Base-by-base conservation (phyloP, 2,888 invertebrate genomes). In the Eupithecia insigniata region DNA sequence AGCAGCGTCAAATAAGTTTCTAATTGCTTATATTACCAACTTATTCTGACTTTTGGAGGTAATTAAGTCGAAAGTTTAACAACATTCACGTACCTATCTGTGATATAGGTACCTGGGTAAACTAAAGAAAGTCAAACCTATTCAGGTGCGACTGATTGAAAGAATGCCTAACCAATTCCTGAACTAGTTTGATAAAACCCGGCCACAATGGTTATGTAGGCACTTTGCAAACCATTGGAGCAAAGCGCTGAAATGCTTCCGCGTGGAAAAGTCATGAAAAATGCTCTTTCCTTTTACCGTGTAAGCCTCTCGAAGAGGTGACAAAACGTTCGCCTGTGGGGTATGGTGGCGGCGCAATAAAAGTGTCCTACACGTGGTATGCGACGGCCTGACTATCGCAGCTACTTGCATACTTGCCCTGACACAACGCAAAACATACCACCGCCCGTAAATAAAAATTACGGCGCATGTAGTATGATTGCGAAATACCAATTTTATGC, bases 1-100 rank as follows among this genome's bases (percentile, higher is more conserved):
- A 90, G 91, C 89, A 91, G 91, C 92, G 90, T 92, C 92, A 93
- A 94, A 93, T 93, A 94, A 94, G 92, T 93, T 94, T 93, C 92
- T 94, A 93, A 93, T 94, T 94, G 92, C 93, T 93, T 93, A 92
- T 92, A 93, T 93, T 94, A 93, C 92, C 92, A 92, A 92, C 91
- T 93, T 93, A 90, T 92, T 92, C 92, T 93, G 91, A 87, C 90
- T 92, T 89, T 92, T 89, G 83, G 84, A 90, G 91, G 90, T 93
- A 92, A 93, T 94, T 92, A 93, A 93, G 91, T 90, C 89, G 85
- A 84, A 91, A 92, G 87, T 90, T 90, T 85, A 89, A 90, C 89
- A 90, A 87, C 89, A 90, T 90, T 89, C 88, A 85, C 86, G 86
- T 89, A 88, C 89, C 82, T 83, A 88, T 89, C 82, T 83, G 83